phyloP scores from a whole-genome alignment of 2,113 vertebrate species.

The Campylomormyrus tamandua region DNA sequence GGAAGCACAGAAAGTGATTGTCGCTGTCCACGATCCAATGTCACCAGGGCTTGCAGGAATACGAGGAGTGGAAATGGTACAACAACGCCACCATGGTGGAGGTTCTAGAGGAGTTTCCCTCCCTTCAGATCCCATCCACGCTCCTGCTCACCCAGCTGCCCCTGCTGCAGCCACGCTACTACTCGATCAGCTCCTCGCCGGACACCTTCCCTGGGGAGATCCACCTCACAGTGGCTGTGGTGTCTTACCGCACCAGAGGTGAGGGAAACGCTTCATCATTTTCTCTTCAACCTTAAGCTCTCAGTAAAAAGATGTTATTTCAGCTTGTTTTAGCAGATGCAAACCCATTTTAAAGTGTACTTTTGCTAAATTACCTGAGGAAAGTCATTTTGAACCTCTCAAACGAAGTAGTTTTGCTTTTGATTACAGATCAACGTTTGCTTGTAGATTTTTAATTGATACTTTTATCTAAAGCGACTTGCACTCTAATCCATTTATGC shows the following conservation, averaged over 20 bases:
- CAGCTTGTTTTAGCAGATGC: background rate
- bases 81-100: constrained; percentile 90
- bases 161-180: constrained; percentile 88
- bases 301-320: background rate
- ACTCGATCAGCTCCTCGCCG: constrained; percentile 95
- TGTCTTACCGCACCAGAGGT: constrained; percentile 88
- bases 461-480: background rate
- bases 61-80: constrained; percentile 97
- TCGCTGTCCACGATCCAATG: background rate
- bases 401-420: background rate
- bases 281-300: background rate
- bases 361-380: background rate
- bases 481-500: background rate
- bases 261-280: constrained; percentile 14
- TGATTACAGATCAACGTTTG: background rate
- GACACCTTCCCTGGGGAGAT: constrained; percentile 83
- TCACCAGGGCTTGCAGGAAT: constrained; percentile 86
- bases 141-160: constrained; percentile 92
- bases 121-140: constrained; percentile 84
- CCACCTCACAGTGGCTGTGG: constrained; percentile 91
- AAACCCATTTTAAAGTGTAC: background rate
- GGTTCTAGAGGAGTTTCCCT: constrained; percentile 89
- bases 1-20: background rate
- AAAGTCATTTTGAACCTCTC: background rate
- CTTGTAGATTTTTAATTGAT: background rate